Base-by-base conservation (phyloP, 1,140 invertebrate genomes). In the Onthophagus taurus region DNA sequence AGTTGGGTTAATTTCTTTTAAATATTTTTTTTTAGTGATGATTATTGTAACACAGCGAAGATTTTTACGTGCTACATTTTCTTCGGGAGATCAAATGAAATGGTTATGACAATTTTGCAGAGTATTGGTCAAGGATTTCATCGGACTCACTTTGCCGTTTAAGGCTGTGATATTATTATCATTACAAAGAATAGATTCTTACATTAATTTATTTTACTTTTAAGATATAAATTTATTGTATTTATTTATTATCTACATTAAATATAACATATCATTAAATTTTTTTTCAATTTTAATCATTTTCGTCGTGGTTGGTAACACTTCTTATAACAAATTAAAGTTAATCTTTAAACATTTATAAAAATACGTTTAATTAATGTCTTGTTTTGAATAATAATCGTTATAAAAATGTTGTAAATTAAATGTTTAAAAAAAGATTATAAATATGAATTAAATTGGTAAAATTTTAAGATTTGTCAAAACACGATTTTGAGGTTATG, bases 61-160 rank as follows among this genome's bases (percentile, higher is more conserved):
- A 61, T 70, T 45, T 78, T 78, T 50, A 60, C 65, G 7, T 77
- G 74, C 41, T 69, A 72, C 48, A 64, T 76, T 17, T 79, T 77
- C 65, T 63, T 69, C 47, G 65, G 68, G 18, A 54, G 58, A 17
- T 59, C 67, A 36, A 59, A 63, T 26, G 60, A 66, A n/a, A 67
- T 73, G 49, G 65, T 72, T 0, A 63, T 65, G 42, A 61, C 62
- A 17, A 71, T 74, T 44, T 53, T 63, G 20, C 56, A 59, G 45
- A 57, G 58, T 42, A 63, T 63, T 23, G 60, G 58, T 9, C 58
- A 62, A 36, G 60, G 60, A 31, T 62, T 62, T 39, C 47, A 55
- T 13, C 45, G 60, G 31, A 62, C 60, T 9, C 52, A 58, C 45
- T 60, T 48, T 44, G 60, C 58, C 14, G 59, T 60, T 6, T 61